A percentile compares a stretch with the other conserved stretches of the same genome.
Conservation (phyloP, 2,113 vertebrate species). For the Bettongia penicillata region DNA sequence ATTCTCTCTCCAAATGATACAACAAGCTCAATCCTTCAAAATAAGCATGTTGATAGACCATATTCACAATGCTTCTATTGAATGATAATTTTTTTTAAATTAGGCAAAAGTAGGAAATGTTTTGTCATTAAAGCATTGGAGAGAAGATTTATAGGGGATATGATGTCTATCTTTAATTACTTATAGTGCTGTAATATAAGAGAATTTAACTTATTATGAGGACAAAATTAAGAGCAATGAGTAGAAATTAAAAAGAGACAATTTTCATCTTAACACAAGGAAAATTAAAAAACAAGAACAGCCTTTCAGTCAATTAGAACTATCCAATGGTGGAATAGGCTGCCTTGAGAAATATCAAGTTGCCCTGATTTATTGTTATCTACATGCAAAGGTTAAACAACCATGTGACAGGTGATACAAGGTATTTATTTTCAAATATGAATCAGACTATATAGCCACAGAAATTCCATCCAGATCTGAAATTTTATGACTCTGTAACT, state of each 20-base stretch:
- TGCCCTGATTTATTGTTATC: background rate
- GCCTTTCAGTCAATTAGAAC: background rate
- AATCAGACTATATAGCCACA: background rate
- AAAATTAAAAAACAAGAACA: background rate
- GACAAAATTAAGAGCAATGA: background rate
- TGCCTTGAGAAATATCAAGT: background rate
- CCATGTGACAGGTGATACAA: background rate
- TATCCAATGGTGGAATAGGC: background rate
- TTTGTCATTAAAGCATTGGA: background rate
- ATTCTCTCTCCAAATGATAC: background rate
- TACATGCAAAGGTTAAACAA: background rate
- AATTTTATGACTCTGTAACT: background rate
- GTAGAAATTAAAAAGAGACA: background rate
- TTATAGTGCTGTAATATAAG: background rate
- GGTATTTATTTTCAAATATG: background rate
- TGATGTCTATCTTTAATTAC: too few relatives aligned
- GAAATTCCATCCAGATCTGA: background rate
- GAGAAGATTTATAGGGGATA: background rate
- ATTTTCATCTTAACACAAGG: background rate
- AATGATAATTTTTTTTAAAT: background rate
- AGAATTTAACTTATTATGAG: background rate
- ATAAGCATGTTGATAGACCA: background rate
- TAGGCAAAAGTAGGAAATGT: background rate
- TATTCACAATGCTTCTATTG: background rate
- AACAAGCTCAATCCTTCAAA: background rate